These are phyloP conservation scores for Atta cephalotes DNA, from an alignment of 1,140 invertebrate species.

Conservation along the genomic window DNA sequence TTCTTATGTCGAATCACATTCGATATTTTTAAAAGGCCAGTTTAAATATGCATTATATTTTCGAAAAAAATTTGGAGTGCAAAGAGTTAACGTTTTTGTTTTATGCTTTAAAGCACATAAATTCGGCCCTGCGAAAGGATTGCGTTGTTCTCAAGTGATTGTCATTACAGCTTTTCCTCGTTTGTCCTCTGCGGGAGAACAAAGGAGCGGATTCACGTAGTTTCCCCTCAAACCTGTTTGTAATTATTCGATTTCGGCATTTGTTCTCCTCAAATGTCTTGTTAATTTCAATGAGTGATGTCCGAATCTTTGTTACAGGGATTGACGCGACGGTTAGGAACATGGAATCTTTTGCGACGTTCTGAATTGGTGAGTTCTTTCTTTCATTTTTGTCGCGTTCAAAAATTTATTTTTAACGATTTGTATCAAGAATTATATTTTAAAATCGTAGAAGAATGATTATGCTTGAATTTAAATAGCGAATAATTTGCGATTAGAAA, in stretches of 20 bases:
- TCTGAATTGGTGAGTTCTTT: slow-evolving; percentile 74
- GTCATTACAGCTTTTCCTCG: slow-evolving; percentile 41
- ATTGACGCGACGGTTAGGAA: slow-evolving; percentile 64
- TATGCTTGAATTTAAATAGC: background rate
- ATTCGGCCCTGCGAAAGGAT: background rate
- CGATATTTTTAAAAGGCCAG: too few relatives aligned
- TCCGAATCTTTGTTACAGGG: slow-evolving; percentile 71
- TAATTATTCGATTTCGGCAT: slow-evolving; percentile 73
- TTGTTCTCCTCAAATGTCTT: slow-evolving; percentile 62
- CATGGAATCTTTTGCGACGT: slow-evolving; percentile 65
- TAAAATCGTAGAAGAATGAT: background rate
- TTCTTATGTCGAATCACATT: too few relatives aligned
- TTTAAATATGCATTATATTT: too few relatives aligned
- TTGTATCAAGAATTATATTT: background rate
- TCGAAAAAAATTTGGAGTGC: too few relatives aligned
- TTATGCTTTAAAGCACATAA: background rate
- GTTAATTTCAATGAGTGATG: slow-evolving; percentile 74
- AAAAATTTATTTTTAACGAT: background rate
- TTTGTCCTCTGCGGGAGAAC: slow-evolving; percentile 3
- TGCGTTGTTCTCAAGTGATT: slow-evolving; percentile 34
- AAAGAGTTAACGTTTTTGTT: background rate
- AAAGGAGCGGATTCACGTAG: slow-evolving; percentile 9
- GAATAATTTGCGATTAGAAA: background rate
- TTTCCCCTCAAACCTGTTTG: slow-evolving; percentile 15
- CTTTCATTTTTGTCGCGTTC: background rate